Conservation (phyloP, 1,140 invertebrate genomes). For the Brachionus rotundiformis region DNA sequence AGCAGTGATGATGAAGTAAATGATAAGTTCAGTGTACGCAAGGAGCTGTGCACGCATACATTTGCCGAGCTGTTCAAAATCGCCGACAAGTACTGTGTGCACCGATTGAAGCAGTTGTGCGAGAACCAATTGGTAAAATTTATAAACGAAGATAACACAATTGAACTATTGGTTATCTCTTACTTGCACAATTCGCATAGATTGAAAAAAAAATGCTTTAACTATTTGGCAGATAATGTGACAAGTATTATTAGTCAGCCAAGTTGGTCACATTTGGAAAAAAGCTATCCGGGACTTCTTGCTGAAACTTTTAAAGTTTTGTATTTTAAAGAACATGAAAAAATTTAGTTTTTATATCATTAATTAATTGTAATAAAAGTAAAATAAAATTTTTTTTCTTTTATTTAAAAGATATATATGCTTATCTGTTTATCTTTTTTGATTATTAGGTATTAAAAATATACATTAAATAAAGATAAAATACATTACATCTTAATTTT, state of each 20-base stretch:
- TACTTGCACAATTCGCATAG: slow-evolving; percentile 29
- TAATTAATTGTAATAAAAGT: no score
- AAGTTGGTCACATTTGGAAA: slow-evolving; percentile 23
- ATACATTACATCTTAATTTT: no score
- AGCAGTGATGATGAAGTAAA: not conserved
- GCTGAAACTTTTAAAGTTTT: slow-evolving; percentile 28
- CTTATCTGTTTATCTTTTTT: no score
- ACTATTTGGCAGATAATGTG: not conserved
- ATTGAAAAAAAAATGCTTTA: slow-evolving; percentile 30
- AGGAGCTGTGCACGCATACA: not conserved
- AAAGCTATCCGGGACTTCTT: not conserved
- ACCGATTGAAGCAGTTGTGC: not conserved
- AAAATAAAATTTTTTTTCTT: not conserved
- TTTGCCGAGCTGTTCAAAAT: slow-evolving; percentile 40
- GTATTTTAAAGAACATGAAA: slow-evolving; percentile 12
- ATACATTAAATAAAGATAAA: no score
- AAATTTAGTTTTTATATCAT: no score
- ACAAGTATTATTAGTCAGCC: slow-evolving; percentile 15
- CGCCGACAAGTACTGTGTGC: slow-evolving; percentile 22
- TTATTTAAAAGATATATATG: no score
- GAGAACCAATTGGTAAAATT: slow-evolving; percentile 27
- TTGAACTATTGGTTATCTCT: not conserved
- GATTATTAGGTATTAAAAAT: no score
- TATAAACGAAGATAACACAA: not conserved
- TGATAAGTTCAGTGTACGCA: not conserved